Conservation (phyloP, 2,113 vertebrate genomes). For the Thryonomys swinderianus region DNA sequence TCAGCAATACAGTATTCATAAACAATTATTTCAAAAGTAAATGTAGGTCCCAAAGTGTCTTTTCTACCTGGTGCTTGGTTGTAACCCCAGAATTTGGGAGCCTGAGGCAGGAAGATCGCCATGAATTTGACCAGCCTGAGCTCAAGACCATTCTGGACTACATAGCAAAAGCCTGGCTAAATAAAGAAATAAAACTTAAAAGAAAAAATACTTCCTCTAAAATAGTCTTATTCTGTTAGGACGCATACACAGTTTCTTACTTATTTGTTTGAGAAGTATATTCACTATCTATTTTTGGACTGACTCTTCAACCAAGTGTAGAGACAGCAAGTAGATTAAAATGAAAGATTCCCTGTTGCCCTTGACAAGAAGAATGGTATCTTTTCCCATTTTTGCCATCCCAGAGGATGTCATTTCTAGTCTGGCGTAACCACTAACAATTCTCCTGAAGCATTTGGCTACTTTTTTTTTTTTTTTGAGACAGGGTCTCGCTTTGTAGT, state of each 20-base stretch:
- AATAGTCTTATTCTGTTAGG: slow-evolving; percentile 40
- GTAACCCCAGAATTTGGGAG: neutral
- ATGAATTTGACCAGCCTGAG: neutral
- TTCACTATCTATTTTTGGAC: slow-evolving; percentile 2
- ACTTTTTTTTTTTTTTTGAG: no score
- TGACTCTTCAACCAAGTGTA: neutral
- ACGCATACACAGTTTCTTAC: neutral
- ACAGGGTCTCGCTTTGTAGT: no score
- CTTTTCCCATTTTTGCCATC: slow-evolving; percentile 7
- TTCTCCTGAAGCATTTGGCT: slow-evolving; percentile 16
- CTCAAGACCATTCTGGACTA: neutral
- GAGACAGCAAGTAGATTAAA: slow-evolving; percentile 39
- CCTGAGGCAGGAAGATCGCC: neutral
- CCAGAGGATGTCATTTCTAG: neutral
- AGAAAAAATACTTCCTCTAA: neutral
- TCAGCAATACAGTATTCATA: slow-evolving; percentile 51
- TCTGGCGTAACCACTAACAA: neutral
- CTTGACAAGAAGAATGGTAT: slow-evolving; percentile 7
- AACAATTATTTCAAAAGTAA: slow-evolving; percentile 34
- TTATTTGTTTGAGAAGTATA: slow-evolving; percentile 25
- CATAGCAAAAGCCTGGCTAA: neutral
- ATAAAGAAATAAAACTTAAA: neutral
- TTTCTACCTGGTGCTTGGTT: neutral
- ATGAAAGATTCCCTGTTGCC: slow-evolving; percentile 10
- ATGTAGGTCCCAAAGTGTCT: neutral